A percentile compares a stretch with the other conserved stretches of the same genome.
These are phyloP conservation scores for Anthopleura sola DNA, from an alignment of 64 coral and sea anemone genomes.

Conservation along the genomic window DNA sequence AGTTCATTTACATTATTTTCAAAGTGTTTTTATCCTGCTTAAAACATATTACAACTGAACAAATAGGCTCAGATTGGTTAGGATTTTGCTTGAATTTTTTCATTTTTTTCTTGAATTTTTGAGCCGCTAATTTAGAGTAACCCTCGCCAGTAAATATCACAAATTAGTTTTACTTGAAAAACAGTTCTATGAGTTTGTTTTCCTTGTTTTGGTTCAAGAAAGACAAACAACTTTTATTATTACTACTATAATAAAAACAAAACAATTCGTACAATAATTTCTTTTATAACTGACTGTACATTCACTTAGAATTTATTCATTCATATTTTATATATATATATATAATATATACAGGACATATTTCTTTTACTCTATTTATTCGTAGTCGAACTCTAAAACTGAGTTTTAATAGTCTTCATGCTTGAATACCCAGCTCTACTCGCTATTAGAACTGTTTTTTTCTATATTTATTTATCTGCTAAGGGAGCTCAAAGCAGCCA, in stretches of 20 bases:
- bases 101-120: too few species aligned
- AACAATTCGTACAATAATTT: neutral
- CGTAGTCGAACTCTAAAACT: neutral
- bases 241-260: neutral
- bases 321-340: too few species aligned
- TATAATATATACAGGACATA: neutral
- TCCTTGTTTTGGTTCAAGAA: neutral
- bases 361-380: conserved; percentile 2
- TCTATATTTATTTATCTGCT: neutral
- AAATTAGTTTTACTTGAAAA: too few species aligned
- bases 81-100: too few species aligned
- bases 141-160: too few species aligned
- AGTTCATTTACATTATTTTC: too few species aligned
- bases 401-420: neutral
- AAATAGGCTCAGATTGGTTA: too few species aligned
- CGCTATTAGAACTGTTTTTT: neutral
- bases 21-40: too few species aligned
- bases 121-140: too few species aligned
- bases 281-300: neutral
- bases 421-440: too few species aligned
- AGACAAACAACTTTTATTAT: neutral
- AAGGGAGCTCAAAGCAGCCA: neutral
- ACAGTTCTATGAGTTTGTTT: too few species aligned
- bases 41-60: too few species aligned
- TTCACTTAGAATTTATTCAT: neutral